Percentiles rank a stretch among this genome's conserved stretches.
phyloP scores from a whole-genome alignment of 2,113 vertebrate genomes.

The Diadophis punctatus region DNA sequence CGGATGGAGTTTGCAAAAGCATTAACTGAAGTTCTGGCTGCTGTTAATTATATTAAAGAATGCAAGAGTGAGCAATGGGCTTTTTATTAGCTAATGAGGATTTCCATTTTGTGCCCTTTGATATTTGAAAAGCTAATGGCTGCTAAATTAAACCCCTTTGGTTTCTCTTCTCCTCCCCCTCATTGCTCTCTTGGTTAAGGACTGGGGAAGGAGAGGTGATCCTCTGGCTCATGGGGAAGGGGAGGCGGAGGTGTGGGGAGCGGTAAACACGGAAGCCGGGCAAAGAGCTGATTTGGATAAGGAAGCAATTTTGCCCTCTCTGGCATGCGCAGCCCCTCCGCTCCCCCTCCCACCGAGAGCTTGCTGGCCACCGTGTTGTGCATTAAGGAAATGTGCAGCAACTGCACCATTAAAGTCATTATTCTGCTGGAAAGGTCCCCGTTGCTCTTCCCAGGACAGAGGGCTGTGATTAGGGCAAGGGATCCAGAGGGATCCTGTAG shows the following conservation, averaged over 20 bases:
- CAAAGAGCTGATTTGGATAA: neutral
- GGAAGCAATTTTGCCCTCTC: neutral
- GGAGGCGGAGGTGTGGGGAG: neutral
- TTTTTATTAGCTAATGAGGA: conserved; percentile 71
- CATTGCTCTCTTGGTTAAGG: neutral
- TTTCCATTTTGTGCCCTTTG: conserved; percentile 60
- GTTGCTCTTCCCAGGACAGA: neutral
- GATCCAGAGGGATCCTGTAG: neutral
- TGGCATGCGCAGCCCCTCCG: neutral
- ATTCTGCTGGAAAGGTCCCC: neutral
- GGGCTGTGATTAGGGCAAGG: neutral
- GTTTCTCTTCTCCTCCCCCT: neutral
- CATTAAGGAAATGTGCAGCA: neutral
- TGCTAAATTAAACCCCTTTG: conserved; percentile 46
- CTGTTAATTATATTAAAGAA: conserved; percentile 64
- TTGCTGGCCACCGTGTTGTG: neutral
- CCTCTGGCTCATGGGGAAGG: neutral
- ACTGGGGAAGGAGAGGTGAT: neutral
- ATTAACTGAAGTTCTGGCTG: conserved; percentile 64
- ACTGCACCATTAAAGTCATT: neutral
- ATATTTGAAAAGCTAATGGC: conserved; percentile 52
- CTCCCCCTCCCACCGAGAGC: no score
- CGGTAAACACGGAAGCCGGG: neutral
- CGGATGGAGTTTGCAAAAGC: conserved; percentile 55
- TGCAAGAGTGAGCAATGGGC: conserved; percentile 57